A percentile compares a stretch with the other conserved stretches of the same genome.
Conservation (phyloP, 2,113 vertebrate species). For the Hypanus sabinus region DNA sequence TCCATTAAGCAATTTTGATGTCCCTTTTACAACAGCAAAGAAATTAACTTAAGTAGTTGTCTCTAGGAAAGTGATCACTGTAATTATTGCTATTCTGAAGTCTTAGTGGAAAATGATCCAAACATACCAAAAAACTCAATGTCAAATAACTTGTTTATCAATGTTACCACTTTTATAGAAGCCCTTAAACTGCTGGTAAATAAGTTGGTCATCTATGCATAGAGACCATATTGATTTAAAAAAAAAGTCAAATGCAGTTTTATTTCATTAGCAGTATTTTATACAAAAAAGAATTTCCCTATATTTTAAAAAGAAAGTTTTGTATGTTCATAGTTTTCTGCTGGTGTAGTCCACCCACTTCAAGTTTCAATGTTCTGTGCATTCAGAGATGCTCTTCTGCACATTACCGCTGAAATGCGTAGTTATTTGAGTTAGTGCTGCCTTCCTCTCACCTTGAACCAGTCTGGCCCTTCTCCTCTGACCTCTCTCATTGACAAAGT, state of each 20-base stretch:
- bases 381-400: too few species aligned
- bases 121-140: neutral
- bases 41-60: neutral
- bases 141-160: neutral
- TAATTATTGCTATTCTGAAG: neutral
- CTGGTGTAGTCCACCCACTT: too few species aligned
- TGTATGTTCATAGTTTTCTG: too few species aligned
- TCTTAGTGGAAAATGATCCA: neutral
- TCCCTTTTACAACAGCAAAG: conserved; percentile 1
- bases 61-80: neutral
- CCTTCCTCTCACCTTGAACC: too few species aligned
- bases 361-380: too few species aligned
- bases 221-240: neutral
- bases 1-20: neutral
- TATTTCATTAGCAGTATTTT: neutral
- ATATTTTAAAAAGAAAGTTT: neutral
- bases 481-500: too few species aligned
- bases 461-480: too few species aligned
- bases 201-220: neutral
- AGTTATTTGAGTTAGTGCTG: too few species aligned
- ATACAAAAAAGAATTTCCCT: too few species aligned
- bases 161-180: neutral
- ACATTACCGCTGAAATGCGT: too few species aligned
- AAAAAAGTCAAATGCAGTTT: neutral
- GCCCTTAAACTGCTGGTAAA: neutral